Evolutionary conservation across 1,140 invertebrate genomes (phyloP).

Genomic region (Chironomus tepperi): DNA sequence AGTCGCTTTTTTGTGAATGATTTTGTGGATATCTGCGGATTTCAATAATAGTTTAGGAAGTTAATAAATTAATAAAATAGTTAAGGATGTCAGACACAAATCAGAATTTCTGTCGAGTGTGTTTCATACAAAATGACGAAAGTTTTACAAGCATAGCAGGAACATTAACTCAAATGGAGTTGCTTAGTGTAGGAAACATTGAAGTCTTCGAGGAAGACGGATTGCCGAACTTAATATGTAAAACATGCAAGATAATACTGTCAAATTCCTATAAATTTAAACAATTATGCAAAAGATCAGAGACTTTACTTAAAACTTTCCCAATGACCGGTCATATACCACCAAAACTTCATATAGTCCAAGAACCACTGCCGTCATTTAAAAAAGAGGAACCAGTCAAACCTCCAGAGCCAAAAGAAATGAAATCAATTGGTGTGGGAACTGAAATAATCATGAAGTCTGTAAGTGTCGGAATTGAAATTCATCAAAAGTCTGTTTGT

Average conservation of each 20-base stretch:
- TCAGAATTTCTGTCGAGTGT: not conserved
- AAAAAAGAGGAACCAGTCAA: not conserved
- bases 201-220: conserved; percentile 59
- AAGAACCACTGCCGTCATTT: conserved; percentile 37
- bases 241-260: conserved; percentile 54
- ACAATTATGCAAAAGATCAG: conserved; percentile 59
- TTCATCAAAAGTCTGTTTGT: conserved; percentile 15
- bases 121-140: not conserved
- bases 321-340: conserved; percentile 54
- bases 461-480: conserved; percentile 25
- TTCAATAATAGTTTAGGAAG: too few relatives aligned
- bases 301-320: conserved; percentile 56
- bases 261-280: conserved; percentile 62
- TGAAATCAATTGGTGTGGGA: conserved; percentile 23
- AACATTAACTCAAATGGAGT: not conserved
- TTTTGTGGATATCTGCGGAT: too few relatives aligned
- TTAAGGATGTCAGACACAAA: not conserved
- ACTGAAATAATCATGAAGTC: conserved; percentile 19
- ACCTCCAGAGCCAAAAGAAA: conserved; percentile 10
- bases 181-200: not conserved
- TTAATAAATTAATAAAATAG: too few relatives aligned
- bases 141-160: not conserved
- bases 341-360: conserved; percentile 40
- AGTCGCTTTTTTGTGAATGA: too few relatives aligned
- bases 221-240: conserved; percentile 62